Conservation (phyloP, 2,113 vertebrate species). For the Hippoglossus stenolepis region DNA sequence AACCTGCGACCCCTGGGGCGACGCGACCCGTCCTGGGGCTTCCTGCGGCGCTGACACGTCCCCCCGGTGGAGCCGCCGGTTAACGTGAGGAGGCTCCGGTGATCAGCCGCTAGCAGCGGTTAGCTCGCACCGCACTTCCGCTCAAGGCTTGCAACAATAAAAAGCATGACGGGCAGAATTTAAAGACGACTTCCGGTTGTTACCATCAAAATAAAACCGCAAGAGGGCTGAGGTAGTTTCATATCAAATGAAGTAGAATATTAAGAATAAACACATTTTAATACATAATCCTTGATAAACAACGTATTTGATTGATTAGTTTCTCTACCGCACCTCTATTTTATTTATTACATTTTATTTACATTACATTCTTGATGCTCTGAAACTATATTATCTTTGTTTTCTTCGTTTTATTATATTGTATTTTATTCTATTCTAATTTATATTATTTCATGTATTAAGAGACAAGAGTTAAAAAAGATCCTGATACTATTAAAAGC, state of each 20-base stretch:
- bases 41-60: not conserved
- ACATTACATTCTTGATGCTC: no score
- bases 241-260: not conserved
- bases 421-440: no score
- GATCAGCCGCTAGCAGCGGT: fast-evolving
- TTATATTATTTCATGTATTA: no score
- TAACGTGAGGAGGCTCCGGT: not conserved
- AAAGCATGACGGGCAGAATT: not conserved
- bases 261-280: no score
- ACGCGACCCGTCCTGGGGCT: no score
- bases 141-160: slow-evolving; percentile 6
- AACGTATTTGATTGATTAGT: no score
- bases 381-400: no score
- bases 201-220: slow-evolving; percentile 17
- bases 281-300: no score
- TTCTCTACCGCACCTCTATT: no score
- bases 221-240: not conserved
- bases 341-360: no score
- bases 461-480: no score
- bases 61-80: not conserved
- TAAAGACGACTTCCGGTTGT: fast-evolving
- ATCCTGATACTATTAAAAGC: not conserved
- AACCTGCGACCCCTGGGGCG: not conserved
- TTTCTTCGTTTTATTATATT: no score
- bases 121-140: not conserved